Conservation (phyloP, 2,888 invertebrate species). For the Hirtodrosophila alboralis region DNA sequence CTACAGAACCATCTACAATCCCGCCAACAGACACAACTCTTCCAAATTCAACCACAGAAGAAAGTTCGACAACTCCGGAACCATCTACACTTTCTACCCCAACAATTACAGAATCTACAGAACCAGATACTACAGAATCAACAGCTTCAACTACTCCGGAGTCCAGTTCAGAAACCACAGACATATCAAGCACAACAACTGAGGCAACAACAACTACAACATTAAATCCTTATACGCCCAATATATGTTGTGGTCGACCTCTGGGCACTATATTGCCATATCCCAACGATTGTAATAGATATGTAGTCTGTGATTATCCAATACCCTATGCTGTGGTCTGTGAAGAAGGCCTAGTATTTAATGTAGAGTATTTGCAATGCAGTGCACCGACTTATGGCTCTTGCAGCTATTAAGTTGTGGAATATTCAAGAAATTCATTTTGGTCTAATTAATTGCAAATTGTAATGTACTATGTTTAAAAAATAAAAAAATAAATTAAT, state of each 20-base stretch:
- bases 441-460: too few relatives aligned
- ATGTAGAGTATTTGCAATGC: constrained; percentile 17
- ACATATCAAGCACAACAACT: constrained; percentile 1
- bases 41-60: too few relatives aligned
- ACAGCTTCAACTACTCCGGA: constrained; percentile 6
- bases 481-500: constrained; percentile 1
- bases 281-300: constrained; percentile 53
- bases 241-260: constrained; percentile 53
- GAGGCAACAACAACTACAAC: constrained; percentile 21
- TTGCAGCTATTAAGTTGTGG: constrained; percentile 1
- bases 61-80: not conserved
- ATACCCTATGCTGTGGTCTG: constrained; percentile 47
- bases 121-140: constrained; percentile 4
- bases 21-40: too few relatives aligned
- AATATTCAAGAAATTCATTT: too few relatives aligned
- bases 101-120: constrained; percentile 6
- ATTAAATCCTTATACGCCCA: constrained; percentile 45
- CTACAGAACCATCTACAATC: constrained; percentile 3
- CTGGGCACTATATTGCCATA: constrained; percentile 56
- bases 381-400: not conserved
- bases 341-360: constrained; percentile 19
- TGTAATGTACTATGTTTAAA: too few relatives aligned
- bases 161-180: constrained; percentile 7
- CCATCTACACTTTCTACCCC: constrained; percentile 3
- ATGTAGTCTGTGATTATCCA: constrained; percentile 61